Evolutionary conservation across 2,797 vertebrate species (phyloP), one percentile per base, ranked within the genome.

Genomic region (Kryptopterus vitreolus): DNA sequence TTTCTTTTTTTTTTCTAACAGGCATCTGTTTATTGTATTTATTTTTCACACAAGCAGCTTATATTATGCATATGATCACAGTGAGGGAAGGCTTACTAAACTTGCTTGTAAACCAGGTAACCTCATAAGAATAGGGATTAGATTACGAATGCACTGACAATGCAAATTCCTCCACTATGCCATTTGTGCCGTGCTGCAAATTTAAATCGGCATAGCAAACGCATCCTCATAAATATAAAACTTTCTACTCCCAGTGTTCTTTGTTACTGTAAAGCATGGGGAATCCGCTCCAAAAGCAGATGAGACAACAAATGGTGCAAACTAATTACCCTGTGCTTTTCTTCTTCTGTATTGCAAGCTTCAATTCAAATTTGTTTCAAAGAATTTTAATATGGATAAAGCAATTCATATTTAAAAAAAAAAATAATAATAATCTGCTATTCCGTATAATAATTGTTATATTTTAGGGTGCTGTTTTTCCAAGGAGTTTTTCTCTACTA

Each of bases 101-200:
- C 81, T 84, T 85, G 86, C 86, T 90, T 90, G 88, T 90, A 90
- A 87, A 87, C 85, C 87, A 89, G 88, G 87, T 89, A 89, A 87
- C 87, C 87, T 87, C 76, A 24, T 79, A 88, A 89, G 86, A 89
- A 88, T 88, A 68, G 86, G 87, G 88, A 90, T 91, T 89, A 89
- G 80, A 77, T 77, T 76, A 46, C 38, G 81, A 88, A 89, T 89
- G 85, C 33, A 89, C 85, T 87, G 87, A 88, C 85, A 68, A 89
- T 88, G 88, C 87, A 88, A 85, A 87, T 88, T 85, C 77, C 43
- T 80, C 63, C 77, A 70, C 84, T 83, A 84, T 81, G 75, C 85
- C 84, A 85, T 86, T 79, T 85, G 79, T 53, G 72, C 82, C 38
- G 72, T n/a, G 58, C 82, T 55, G 86, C 81, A 76, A 86, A 87